A percentile compares a stretch with the other conserved stretches of the same genome.
phyloP scores from a whole-genome alignment of 2,888 invertebrate genomes.

The Agonopterix heracliana region DNA sequence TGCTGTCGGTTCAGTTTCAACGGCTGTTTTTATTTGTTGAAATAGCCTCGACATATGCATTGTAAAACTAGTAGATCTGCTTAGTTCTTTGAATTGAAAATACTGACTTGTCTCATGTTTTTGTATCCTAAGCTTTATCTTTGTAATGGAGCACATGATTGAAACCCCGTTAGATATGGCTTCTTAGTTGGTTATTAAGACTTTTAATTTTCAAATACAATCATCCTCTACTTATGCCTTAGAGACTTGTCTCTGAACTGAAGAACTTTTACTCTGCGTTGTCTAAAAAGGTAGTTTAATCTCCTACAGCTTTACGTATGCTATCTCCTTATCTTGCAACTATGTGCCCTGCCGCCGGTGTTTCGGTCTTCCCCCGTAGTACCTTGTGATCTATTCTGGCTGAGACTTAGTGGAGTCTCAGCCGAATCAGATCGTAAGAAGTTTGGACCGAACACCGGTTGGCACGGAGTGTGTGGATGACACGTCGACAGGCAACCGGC shows the following conservation, averaged over 20 bases:
- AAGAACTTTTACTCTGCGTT: constrained; percentile 31
- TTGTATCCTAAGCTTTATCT: constrained; percentile 52
- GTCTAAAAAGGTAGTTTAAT: constrained; percentile 36
- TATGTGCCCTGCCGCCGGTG: constrained; percentile 36
- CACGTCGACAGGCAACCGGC: constrained; percentile 91
- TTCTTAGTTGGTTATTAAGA: constrained; percentile 52
- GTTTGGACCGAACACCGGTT: constrained; percentile 54
- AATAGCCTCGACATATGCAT: constrained; percentile 40
- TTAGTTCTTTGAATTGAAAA: constrained; percentile 50
- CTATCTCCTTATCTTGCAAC: constrained; percentile 21
- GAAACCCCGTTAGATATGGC: constrained; percentile 55
- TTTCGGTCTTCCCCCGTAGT: constrained; percentile 34
- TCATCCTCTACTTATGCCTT: not conserved
- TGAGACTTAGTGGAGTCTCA: not conserved
- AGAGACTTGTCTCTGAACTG: constrained; percentile 37
- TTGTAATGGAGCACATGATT: constrained; percentile 50
- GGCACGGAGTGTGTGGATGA: constrained; percentile 76
- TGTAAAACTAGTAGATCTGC: constrained; percentile 54
- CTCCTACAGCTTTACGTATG: constrained; percentile 30
- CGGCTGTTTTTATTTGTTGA: constrained; percentile 35
- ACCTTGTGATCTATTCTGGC: constrained; percentile 37
- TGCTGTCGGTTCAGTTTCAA: constrained; percentile 32
- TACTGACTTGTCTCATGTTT: constrained; percentile 21
- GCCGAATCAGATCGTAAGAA: constrained; percentile 40
- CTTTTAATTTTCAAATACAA: constrained; percentile 31